Evolutionary conservation across 2,797 vertebrate species (phyloP).

Genomic region (Takifugu rubripes): DNA sequence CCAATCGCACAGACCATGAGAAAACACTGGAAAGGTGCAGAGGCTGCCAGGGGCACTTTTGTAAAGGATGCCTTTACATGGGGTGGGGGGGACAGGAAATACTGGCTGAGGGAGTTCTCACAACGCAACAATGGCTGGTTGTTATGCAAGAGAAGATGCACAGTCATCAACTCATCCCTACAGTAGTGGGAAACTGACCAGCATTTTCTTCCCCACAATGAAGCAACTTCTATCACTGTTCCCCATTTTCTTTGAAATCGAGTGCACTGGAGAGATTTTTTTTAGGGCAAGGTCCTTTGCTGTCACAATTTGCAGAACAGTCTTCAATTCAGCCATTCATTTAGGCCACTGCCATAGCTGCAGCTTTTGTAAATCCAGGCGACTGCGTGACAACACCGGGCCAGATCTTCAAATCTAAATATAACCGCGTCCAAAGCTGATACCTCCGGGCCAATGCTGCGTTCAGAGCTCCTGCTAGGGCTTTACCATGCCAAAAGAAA

Average conservation of each 20-base stretch:
- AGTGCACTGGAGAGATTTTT: no score
- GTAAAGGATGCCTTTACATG: constrained; percentile 11
- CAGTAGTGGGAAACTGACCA: constrained; percentile 16
- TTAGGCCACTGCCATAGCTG: no score
- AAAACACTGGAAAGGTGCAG: constrained; percentile 59
- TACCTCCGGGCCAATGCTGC: constrained; percentile 44
- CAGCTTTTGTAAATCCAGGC: no score
- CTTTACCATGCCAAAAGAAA: no score
- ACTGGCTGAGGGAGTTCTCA: not conserved
- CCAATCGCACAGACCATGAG: constrained; percentile 30
- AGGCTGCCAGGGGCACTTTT: constrained; percentile 35
- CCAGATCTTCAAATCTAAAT: constrained; percentile 77
- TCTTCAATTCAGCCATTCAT: no score
- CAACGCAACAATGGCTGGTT: not conserved
- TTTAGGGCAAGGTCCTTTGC: no score
- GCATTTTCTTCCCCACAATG: constrained; percentile 11
- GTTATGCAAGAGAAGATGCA: not conserved
- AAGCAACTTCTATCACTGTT: constrained; percentile 17
- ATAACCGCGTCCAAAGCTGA: constrained; percentile 67
- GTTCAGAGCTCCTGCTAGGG: constrained; percentile 29
- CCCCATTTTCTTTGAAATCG: constrained; percentile 14
- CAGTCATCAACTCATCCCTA: constrained; percentile 7
- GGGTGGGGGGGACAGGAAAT: not conserved
- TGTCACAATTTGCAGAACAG: no score
- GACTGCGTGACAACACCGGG: constrained; percentile 5